These are phyloP conservation scores for Pterocles burchelli DNA, from an alignment of 2,113 vertebrate genomes.

Conservation along the genomic window DNA sequence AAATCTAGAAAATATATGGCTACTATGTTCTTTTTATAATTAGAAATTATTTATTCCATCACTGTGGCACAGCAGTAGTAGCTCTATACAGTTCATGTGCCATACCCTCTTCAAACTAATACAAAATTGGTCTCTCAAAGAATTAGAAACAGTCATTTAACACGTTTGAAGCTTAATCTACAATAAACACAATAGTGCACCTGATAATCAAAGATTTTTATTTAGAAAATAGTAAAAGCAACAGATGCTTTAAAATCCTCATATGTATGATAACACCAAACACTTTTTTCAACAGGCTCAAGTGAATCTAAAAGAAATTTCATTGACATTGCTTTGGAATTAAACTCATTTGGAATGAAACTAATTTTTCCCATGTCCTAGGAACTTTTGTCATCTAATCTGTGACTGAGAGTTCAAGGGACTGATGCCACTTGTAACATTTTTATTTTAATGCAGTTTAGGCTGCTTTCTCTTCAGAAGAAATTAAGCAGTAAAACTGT, in stretches of 20 bases:
- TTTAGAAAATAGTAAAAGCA: background rate
- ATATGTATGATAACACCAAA: background rate
- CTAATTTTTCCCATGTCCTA: background rate
- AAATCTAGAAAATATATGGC: background rate
- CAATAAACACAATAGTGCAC: background rate
- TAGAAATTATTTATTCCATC: background rate
- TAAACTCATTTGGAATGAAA: background rate
- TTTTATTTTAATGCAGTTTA: background rate
- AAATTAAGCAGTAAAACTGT: background rate
- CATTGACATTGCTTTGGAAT: background rate
- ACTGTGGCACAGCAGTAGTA: background rate
- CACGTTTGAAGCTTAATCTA: background rate
- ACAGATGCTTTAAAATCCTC: background rate
- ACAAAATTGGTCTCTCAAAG: background rate
- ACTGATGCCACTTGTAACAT: background rate
- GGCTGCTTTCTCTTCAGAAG: background rate
- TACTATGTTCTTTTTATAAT: background rate
- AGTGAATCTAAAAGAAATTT: background rate
- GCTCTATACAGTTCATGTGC: background rate
- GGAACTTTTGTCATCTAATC: background rate
- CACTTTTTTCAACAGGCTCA: background rate
- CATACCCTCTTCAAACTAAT: background rate
- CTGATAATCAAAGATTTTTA: conserved; percentile 12
- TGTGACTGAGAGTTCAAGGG: background rate
- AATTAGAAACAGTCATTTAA: background rate